Evolutionary conservation across 2,797 vertebrate genomes (phyloP).

Genomic region (Crocidura indochinensis): DNA sequence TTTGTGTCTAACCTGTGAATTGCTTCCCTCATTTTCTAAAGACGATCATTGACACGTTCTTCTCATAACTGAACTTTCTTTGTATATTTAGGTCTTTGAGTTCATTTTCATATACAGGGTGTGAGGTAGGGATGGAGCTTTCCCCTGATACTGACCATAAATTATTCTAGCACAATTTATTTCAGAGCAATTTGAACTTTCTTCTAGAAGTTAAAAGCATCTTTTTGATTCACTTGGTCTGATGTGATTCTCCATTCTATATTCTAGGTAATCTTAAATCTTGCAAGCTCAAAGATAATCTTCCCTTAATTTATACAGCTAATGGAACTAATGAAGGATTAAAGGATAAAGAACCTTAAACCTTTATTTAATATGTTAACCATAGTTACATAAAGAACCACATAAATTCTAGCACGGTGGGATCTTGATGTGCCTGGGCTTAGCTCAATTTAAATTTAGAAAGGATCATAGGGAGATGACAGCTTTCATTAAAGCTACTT

Average conservation of each 20-base stretch:
- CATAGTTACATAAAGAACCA: neutral
- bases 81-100: neutral
- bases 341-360: neutral
- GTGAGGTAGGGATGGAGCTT: slow-evolving; percentile 12
- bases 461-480: neutral
- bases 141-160: neutral
- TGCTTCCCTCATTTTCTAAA: neutral
- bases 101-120: neutral
- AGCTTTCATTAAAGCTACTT: too few species aligned
- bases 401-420: neutral
- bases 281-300: slow-evolving; percentile 39
- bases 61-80: neutral
- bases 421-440: neutral
- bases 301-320: neutral
- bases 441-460: neutral
- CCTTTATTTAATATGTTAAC: neutral
- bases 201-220: neutral
- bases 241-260: neutral
- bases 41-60: neutral
- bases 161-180: neutral
- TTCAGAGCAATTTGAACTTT: neutral
- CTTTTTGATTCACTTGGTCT: neutral
- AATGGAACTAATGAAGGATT: neutral
- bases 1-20: neutral
- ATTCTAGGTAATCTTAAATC: neutral